Evolutionary conservation across 2,797 vertebrate species (phyloP).

Genomic region (Pagetopsis macropterus): DNA sequence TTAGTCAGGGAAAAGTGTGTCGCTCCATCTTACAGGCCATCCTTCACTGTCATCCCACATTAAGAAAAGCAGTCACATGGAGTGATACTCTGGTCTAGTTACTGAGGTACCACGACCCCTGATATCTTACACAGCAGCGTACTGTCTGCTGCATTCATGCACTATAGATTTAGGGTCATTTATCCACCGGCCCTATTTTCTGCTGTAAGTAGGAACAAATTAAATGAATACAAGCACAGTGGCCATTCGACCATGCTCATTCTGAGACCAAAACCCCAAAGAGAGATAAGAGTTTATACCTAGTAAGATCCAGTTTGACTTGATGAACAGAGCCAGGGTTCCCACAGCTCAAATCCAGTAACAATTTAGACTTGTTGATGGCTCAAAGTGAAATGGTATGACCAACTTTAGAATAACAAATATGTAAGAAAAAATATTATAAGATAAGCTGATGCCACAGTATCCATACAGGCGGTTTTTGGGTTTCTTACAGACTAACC

Average conservation of each 20-base stretch:
- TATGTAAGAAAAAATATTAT: too few species aligned
- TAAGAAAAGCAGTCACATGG: constrained; percentile 36
- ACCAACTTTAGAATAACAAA: too few species aligned
- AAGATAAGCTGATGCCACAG: neutral
- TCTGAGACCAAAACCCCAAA: too few species aligned
- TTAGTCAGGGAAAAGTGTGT: constrained; percentile 53
- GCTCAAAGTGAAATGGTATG: too few species aligned
- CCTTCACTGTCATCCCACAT: constrained; percentile 45
- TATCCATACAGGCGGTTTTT: neutral
- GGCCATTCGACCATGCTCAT: constrained; percentile 6
- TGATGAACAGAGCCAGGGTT: neutral
- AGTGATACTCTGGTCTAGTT: constrained; percentile 14
- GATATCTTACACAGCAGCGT: neutral
- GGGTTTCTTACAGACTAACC: neutral
- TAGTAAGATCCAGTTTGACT: constrained; percentile 30
- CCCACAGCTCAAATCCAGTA: too few species aligned
- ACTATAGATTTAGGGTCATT: constrained; percentile 15
- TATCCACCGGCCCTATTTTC: constrained; percentile 1
- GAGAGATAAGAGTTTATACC: constrained; percentile 12
- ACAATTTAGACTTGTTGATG: too few species aligned
- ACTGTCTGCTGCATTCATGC: neutral
- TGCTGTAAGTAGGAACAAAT: constrained; percentile 31
- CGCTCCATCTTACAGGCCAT: constrained; percentile 42
- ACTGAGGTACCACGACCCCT: constrained; percentile 12
- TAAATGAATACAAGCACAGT: constrained; percentile 27